These are phyloP conservation scores for Pelecanoides urinatrix DNA, from an alignment of 2,113 vertebrate species.

Conservation along the genomic window DNA sequence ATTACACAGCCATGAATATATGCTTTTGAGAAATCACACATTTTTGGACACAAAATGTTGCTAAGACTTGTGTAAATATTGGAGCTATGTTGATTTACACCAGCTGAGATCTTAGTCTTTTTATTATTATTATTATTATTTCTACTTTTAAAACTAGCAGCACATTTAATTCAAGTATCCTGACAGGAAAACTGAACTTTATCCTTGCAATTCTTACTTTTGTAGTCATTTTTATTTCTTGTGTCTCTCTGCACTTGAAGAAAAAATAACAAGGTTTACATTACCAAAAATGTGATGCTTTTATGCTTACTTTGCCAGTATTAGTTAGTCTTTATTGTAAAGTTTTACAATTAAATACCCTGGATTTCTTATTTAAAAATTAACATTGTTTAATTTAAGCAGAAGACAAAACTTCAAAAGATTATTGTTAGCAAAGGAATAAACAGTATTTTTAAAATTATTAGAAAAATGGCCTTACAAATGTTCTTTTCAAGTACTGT, in stretches of 20 bases:
- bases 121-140: neutral
- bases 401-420: neutral
- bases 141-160: neutral
- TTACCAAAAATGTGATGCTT: neutral
- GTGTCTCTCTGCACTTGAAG: neutral
- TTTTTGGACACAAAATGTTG: neutral
- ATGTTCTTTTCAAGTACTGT: neutral
- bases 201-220: neutral
- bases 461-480: neutral
- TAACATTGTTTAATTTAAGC: neutral
- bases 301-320: neutral
- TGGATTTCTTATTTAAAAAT: neutral
- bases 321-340: neutral
- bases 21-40: neutral
- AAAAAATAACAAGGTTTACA: neutral
- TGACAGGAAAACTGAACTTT: neutral
- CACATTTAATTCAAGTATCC: neutral
- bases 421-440: neutral
- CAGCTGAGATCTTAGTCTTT: neutral
- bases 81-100: neutral
- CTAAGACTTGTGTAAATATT: neutral
- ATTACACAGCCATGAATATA: neutral
- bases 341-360: neutral
- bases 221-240: neutral
- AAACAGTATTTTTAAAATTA: neutral